Conservation (phyloP, 2,888 invertebrate genomes). For the Villa cingulata region DNA sequence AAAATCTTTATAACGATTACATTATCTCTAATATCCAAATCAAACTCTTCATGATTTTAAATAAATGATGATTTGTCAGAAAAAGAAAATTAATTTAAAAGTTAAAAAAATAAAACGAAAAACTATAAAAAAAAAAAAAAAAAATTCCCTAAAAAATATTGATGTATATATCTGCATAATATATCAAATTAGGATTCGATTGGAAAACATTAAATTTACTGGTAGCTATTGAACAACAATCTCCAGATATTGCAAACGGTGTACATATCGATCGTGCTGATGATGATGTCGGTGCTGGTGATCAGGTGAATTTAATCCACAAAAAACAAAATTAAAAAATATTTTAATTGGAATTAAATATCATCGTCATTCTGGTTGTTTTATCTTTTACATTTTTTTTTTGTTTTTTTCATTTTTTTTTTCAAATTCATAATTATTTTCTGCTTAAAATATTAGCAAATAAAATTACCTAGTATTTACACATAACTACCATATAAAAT, state of each 20-base stretch:
- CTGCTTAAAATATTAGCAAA: too few relatives aligned
- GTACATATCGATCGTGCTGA: conserved; percentile 80
- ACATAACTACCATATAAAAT: too few relatives aligned
- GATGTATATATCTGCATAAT: too few relatives aligned
- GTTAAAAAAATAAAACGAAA: too few relatives aligned
- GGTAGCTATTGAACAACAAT: conserved; percentile 95
- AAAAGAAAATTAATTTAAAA: too few relatives aligned
- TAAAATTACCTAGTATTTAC: too few relatives aligned
- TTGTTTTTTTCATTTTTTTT: background rate
- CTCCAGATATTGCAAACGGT: conserved; percentile 88
- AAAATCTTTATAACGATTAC: too few relatives aligned
- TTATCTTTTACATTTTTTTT: conserved; percentile 3
- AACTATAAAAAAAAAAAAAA: too few relatives aligned
- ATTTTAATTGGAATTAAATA: conserved; percentile 4
- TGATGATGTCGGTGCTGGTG: conserved; percentile 91
- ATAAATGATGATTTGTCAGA: too few relatives aligned
- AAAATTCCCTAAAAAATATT: too few relatives aligned
- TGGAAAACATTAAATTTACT: conserved; percentile 98
- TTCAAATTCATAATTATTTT: background rate
- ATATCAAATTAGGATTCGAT: conserved; percentile 99
- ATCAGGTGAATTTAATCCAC: conserved; percentile 66
- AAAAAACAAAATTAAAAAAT: conserved; percentile 16
- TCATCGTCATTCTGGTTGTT: background rate
- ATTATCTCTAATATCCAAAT: too few relatives aligned
- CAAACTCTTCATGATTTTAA: too few relatives aligned